Evolutionary conservation across 2,797 vertebrate species (phyloP).

Genomic region (Oreochromis mossambicus): DNA sequence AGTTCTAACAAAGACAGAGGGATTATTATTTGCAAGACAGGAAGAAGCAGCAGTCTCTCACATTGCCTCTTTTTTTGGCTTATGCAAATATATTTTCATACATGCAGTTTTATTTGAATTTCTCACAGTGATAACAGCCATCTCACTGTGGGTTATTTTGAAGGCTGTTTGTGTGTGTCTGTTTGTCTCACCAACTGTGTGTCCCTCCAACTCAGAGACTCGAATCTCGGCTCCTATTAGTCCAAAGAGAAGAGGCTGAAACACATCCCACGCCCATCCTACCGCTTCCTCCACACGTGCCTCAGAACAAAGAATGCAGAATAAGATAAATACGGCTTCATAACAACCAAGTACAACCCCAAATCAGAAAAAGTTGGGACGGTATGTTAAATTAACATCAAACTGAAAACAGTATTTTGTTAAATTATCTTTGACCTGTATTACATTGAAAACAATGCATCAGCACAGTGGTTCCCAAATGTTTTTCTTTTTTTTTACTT

Average conservation of each 20-base stretch:
- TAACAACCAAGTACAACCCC: no score
- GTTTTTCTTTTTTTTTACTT: no score
- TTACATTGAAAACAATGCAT: no score
- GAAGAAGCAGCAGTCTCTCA: background rate
- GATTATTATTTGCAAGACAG: background rate
- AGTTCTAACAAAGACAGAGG: background rate
- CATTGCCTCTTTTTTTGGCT: background rate
- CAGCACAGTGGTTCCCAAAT: no score
- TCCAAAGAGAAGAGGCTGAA: slow-evolving; percentile 93
- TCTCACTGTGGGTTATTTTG: background rate
- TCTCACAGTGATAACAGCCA: background rate
- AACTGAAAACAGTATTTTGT: no score
- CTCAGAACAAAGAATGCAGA: slow-evolving; percentile 59
- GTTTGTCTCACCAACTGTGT: slow-evolving; percentile 85
- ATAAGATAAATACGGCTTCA: no score
- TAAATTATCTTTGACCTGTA: no score
- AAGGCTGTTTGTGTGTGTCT: background rate
- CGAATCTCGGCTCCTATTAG: slow-evolving; percentile 93
- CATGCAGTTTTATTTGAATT: slow-evolving; percentile 38
- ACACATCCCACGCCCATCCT: slow-evolving; percentile 84
- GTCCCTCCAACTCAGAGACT: slow-evolving; percentile 78
- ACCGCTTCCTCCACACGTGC: slow-evolving; percentile 67
- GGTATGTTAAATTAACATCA: no score
- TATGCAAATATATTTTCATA: slow-evolving; percentile 60
- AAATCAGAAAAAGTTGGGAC: no score